phyloP scores from a whole-genome alignment of 2,888 invertebrate species.

The Macrosoma leucophasiata region DNA sequence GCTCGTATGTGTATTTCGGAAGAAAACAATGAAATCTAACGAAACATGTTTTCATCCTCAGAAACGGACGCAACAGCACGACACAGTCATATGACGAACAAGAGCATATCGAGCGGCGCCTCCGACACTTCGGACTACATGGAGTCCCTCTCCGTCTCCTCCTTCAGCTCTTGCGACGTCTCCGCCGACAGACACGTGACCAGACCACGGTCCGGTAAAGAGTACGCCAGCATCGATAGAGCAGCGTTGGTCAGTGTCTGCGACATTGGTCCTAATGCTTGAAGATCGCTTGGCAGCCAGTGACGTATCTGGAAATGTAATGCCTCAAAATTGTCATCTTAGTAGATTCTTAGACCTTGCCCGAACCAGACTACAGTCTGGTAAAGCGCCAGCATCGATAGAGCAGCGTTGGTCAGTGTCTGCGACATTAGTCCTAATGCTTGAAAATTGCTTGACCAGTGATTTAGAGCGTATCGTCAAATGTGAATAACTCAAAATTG shows the following conservation, averaged over 20 bases:
- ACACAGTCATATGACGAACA: constrained; percentile 74
- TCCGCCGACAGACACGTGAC: constrained; percentile 67
- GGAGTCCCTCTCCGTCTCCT: constrained; percentile 82
- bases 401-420: constrained; percentile 42
- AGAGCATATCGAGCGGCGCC: constrained; percentile 80
- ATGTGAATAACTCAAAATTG: too few species aligned
- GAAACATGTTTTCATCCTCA: too few species aligned
- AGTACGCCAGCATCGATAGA: constrained; percentile 61
- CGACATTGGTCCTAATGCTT: constrained; percentile 5
- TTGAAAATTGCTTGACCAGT: too few species aligned
- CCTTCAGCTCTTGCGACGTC: constrained; percentile 79
- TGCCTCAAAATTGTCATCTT: too few species aligned
- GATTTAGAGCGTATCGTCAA: too few species aligned
- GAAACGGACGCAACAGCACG: constrained; percentile 67
- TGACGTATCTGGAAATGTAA: too few species aligned
- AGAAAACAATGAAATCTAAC: too few species aligned
- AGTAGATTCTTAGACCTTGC: too few species aligned
- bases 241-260: constrained; percentile 38
- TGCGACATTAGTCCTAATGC: constrained; percentile 8
- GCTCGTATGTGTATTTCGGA: too few species aligned
- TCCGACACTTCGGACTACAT: constrained; percentile 86
- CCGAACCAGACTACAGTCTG: constrained; percentile 63
- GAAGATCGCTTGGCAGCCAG: too few species aligned
- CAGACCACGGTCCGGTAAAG: constrained; percentile 62
- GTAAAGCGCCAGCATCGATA: constrained; percentile 57